Evolutionary conservation across 2,888 invertebrate species (phyloP), one percentile per base, ranked within the genome.

Genomic region (Colletes collaris): DNA sequence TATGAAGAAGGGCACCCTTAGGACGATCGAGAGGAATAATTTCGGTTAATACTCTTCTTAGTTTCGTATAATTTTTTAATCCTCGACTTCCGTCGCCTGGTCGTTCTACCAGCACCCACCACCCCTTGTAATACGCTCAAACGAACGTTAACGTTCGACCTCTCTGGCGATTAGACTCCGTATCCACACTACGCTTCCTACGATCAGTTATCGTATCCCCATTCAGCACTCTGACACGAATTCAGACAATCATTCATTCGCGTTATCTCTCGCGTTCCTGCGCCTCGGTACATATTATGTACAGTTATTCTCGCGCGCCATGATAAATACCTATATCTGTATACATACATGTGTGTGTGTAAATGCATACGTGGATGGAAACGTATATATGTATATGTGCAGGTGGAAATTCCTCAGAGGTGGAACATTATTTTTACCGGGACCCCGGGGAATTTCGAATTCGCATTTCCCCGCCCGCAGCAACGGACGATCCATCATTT

Each of bases 401-500:
- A 46, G 68, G 60, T 69, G 76, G 71, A 79, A 82, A 86, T 84
- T 86, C 79, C 84, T 76, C 55, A 50, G 71, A 76, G 78, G 73
- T 75, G 76, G 74, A 82, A 71, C 81, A 71, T 69, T 79, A 85
- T 85, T 85, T 85, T 85, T 85, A 73, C 69, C 71, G 59, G 27
- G 37, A 59, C 67, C 56, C 53, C 11, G 60, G 81, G 65, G 82
- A 85, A 88, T 88, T 87, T 84, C 80, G 84, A 86, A 88, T 87
- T 86, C 85, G 81, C 79, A 81, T 82, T 83, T 84, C 79, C 80
- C 85, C 76, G 78, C 82, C 84, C 76, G 83, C 78, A 72, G 79
- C 79, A 49, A 81, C 71, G 63, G 67, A 62, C 83, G 84, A 84
- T 88, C 84, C 82, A 88, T 88, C 88, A 88, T 85, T 87, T 81